Percentiles rank a stretch among this genome's conserved stretches.
phyloP scores from a whole-genome alignment of 2,113 vertebrate species.

The Marcusenius ussheri region DNA sequence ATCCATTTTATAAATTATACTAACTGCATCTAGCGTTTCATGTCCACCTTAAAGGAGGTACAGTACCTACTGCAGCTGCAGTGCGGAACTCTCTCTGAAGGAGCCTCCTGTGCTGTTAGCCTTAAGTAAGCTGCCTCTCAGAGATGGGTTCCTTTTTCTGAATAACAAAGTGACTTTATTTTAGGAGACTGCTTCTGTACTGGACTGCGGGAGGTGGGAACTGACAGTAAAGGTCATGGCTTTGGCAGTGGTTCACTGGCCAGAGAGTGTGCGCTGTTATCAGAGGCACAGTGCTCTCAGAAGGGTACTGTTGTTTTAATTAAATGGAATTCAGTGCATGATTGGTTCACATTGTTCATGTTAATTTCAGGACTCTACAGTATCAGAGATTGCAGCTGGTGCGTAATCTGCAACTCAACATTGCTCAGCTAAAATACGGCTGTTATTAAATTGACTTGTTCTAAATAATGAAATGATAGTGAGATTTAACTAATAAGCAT shows the following conservation, averaged over 20 bases:
- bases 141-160: not conserved
- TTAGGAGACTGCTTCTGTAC: not conserved
- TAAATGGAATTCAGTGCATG: not conserved
- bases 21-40: not conserved
- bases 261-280: not conserved
- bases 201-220: not conserved
- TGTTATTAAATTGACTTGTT: not conserved
- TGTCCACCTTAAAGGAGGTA: not conserved
- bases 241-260: not conserved
- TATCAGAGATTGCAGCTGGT: not conserved
- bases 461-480: not conserved
- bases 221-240: not conserved
- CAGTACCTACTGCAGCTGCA: not conserved
- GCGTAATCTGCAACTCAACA: not conserved
- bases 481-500: not conserved
- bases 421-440: not conserved
- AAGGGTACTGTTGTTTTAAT: conserved; percentile 8
- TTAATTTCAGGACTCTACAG: not conserved
- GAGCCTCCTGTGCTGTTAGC: not conserved
- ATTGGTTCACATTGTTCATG: not conserved
- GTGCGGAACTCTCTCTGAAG: not conserved
- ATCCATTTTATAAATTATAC: not conserved
- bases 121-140: not conserved
- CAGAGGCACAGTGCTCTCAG: not conserved
- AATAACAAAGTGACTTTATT: not conserved